phyloP scores from a whole-genome alignment of 2,113 vertebrate genomes.

The Hylia prasina region DNA sequence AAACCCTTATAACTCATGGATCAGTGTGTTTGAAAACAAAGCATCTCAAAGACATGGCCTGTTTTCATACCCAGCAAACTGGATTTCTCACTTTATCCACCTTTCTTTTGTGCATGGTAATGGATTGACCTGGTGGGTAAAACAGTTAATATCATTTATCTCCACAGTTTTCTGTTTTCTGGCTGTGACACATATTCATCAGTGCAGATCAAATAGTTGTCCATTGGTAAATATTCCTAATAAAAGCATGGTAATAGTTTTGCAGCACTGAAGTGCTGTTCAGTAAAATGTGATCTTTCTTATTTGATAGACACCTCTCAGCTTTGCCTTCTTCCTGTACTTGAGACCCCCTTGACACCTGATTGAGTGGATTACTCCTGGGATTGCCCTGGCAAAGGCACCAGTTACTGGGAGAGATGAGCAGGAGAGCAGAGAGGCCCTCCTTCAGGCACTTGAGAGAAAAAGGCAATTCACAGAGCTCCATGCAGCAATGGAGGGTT shows the following conservation, averaged over 20 bases:
- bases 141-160: background rate
- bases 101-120: background rate
- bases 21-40: background rate
- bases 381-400: background rate
- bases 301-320: background rate
- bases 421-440: background rate
- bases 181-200: fast-evolving
- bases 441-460: background rate
- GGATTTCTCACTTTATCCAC: background rate
- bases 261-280: background rate
- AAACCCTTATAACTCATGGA: background rate
- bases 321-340: background rate
- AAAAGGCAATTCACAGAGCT: background rate
- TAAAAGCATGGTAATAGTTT: background rate
- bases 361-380: background rate
- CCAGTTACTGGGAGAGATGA: background rate
- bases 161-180: background rate
- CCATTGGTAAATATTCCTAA: background rate
- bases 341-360: background rate
- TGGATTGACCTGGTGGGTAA: background rate
- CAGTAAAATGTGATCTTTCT: background rate
- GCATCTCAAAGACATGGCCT: background rate
- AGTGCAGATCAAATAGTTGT: background rate
- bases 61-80: background rate
- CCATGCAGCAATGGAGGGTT: background rate